These are phyloP conservation scores for Brenthis daphne DNA, from an alignment of 2,888 invertebrate genomes.

Conservation along the genomic window DNA sequence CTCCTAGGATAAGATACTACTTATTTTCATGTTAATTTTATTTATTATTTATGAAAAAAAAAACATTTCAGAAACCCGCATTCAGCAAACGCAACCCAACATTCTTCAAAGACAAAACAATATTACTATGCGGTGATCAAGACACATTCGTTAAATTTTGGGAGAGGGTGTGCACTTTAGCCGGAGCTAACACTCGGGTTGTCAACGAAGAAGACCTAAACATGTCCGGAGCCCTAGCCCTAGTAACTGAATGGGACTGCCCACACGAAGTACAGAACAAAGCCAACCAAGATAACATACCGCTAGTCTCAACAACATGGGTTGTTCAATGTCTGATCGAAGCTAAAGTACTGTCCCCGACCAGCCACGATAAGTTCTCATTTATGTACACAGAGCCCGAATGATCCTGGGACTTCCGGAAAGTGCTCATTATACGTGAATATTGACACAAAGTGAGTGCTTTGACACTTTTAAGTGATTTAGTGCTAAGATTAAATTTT, in stretches of 20 bases:
- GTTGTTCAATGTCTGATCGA: conserved; percentile 86
- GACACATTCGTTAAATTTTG: conserved; percentile 83
- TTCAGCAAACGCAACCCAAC: conserved; percentile 56
- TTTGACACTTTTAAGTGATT: conserved; percentile 43
- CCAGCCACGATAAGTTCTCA: conserved; percentile 77
- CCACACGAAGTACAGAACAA: conserved; percentile 79
- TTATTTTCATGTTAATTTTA: too few species aligned
- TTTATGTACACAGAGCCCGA: conserved; percentile 79
- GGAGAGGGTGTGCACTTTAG: conserved; percentile 82
- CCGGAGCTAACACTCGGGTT: conserved; percentile 76
- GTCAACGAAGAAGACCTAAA: conserved; percentile 76
- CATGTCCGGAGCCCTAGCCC: conserved; percentile 70
- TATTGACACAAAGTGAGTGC: conserved; percentile 65
- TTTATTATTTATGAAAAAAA: neutral
- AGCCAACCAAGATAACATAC: conserved; percentile 82
- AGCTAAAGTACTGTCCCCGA: conserved; percentile 75
- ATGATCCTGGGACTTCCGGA: conserved; percentile 79
- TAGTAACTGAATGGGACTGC: conserved; percentile 85
- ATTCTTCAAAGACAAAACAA: conserved; percentile 76
- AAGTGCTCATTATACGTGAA: conserved; percentile 77
- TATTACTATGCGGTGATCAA: conserved; percentile 77
- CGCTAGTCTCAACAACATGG: conserved; percentile 87
- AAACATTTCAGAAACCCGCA: conserved; percentile 54
- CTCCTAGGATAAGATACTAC: too few species aligned
- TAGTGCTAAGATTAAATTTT: conserved; percentile 15